phyloP scores from a whole-genome alignment of 2,888 invertebrate species.

The Ctena decussata region DNA sequence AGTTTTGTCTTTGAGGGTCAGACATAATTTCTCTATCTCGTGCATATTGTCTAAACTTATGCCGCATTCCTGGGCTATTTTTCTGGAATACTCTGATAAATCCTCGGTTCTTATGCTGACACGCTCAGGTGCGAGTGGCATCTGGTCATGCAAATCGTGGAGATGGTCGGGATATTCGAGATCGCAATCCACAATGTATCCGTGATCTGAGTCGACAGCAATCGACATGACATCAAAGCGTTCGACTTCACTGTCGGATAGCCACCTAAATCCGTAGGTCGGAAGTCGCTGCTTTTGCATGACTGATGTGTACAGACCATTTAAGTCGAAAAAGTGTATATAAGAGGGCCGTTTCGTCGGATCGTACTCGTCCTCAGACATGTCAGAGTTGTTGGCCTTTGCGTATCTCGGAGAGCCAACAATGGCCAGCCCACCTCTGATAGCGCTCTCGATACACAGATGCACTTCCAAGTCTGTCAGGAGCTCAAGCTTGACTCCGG shows the following conservation, averaged over 20 bases:
- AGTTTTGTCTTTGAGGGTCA: not conserved
- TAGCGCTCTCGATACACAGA: slow-evolving; percentile 4
- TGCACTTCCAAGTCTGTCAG: slow-evolving; percentile 13
- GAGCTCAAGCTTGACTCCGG: slow-evolving; percentile 4
- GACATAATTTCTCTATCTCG: not conserved
- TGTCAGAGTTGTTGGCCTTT: slow-evolving; percentile 16
- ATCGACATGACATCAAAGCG: not conserved
- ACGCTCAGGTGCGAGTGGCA: slow-evolving; percentile 16
- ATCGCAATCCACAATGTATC: slow-evolving; percentile 19
- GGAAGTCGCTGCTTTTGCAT: slow-evolving; percentile 11
- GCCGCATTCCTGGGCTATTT: not conserved
- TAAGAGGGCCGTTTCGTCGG: not conserved
- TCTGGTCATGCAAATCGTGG: not conserved
- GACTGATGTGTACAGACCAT: slow-evolving; percentile 8
- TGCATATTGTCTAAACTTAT: not conserved
- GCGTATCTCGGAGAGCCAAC: not conserved
- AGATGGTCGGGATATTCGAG: not conserved
- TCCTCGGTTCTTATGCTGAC: not conserved
- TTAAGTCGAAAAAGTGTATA: slow-evolving; percentile 21
- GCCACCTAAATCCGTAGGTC: slow-evolving; percentile 15
- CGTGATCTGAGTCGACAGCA: slow-evolving; percentile 3
- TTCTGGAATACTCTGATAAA: slow-evolving; percentile 15
- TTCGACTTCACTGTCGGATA: slow-evolving; percentile 10
- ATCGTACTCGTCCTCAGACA: slow-evolving; percentile 2
- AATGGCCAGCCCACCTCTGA: slow-evolving; percentile 13